Evolutionary conservation across 64 coral and sea anemone genomes (phyloP), one percentile per base, ranked within the genome.

Genomic region (Montipora sp.): DNA sequence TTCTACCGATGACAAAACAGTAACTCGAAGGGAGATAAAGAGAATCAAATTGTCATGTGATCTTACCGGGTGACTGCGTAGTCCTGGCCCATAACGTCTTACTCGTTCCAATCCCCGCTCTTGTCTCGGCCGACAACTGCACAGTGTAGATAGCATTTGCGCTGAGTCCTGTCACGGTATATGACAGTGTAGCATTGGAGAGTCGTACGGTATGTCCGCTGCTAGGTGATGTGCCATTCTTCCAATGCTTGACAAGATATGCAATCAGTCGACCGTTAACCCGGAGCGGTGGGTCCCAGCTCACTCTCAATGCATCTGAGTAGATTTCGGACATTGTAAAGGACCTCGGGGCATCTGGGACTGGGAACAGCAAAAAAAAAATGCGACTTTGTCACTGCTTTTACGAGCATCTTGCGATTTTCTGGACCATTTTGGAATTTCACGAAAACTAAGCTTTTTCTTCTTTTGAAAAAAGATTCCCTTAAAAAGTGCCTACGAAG

Each of bases 301-400:
- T 94, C 22, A 97, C 92, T 13, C 92, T 74, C n/a, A 97, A 89
- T 0, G 91, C 93, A 50, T 97, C 95, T 1, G 92, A 94, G 90
- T 94, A 97, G 8, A 97, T 43, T 68, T 97, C 95, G 2, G 95
- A 97, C 73, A 97, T 81, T 68, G 77, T 97, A 7, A 97, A 83
- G 1, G 89, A 97, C 46, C 87, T 78, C 14, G 91, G 91, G 0
- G 95, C 92, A 67, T 94, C 92, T 66, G 95, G 95, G 16, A 97
- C 95, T 97, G 47, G 14, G 27, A 43, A 44, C 14, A 67, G 7
- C 5, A 73, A 92, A 70, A 47, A 66, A 46, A 1, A 75, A 84
- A 18, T 61, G 7, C 15, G 49, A 5, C 5, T 55, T 55, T 55
- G 10, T 7, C 10, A 55, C 51, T 55, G 51, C 51, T 10, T 55